phyloP scores from a whole-genome alignment of 2,113 vertebrate genomes.

The Oryzias javanicus region DNA sequence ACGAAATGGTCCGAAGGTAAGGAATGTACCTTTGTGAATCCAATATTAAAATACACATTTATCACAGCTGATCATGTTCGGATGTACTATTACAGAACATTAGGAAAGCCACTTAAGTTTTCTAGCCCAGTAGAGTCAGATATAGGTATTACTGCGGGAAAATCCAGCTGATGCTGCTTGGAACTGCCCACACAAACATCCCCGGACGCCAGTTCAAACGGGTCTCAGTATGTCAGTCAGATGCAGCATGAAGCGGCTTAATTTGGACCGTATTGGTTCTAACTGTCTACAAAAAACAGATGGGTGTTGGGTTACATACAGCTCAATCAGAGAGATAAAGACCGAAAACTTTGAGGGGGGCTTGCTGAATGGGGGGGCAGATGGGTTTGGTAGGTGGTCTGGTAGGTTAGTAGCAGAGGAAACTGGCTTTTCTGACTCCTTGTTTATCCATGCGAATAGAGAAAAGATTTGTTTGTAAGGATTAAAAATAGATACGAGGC shows the following conservation, averaged over 20 bases:
- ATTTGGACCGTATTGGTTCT: conserved; percentile 66
- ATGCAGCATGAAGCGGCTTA: conserved; percentile 65
- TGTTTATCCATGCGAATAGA: neutral
- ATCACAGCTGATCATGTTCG: no score
- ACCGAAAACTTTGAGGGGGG: conserved; percentile 19
- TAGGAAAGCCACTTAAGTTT: no score
- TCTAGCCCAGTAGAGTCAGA: no score
- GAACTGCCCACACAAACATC: conserved; percentile 36
- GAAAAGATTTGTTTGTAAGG: neutral
- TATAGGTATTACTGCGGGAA: conserved; percentile 34
- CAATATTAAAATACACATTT: no score
- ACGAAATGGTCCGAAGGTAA: neutral
- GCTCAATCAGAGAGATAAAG: conserved; percentile 60
- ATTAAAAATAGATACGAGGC: no score
- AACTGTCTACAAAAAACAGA: conserved; percentile 65
- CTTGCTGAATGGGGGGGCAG: conserved; percentile 20
- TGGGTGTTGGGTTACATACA: conserved; percentile 58
- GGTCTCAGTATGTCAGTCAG: conserved; percentile 45
- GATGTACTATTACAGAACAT: no score
- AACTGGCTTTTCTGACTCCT: conserved; percentile 23
- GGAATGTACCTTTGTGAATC: neutral
- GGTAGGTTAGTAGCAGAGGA: neutral
- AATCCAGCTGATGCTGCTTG: conserved; percentile 33
- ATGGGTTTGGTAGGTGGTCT: conserved; percentile 46
- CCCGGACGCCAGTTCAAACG: conserved; percentile 22